Conservation (phyloP, 1,140 invertebrate genomes). For the Hypothenemus hampei region DNA sequence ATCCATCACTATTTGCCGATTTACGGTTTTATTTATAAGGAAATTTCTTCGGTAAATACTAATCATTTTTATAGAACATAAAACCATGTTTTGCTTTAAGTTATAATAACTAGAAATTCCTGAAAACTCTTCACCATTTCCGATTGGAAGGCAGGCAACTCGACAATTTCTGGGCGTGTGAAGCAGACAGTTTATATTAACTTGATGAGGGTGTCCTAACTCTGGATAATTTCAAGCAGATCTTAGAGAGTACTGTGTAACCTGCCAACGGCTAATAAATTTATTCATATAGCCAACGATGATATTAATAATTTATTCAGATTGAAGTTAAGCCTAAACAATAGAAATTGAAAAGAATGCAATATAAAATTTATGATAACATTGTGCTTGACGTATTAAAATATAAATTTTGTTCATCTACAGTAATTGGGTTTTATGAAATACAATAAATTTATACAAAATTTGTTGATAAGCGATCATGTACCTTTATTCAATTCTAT, state of each 20-base stretch:
- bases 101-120: not conserved
- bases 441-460: not conserved
- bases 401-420: too few species aligned
- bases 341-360: too few species aligned
- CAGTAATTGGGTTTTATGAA: not conserved
- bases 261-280: conserved; percentile 2
- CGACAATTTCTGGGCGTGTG: not conserved
- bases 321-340: not conserved
- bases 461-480: too few species aligned
- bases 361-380: too few species aligned
- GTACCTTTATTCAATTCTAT: too few species aligned
- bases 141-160: not conserved
- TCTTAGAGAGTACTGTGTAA: not conserved
- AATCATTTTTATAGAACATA: not conserved
- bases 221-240: not conserved
- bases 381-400: too few species aligned
- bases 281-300: not conserved
- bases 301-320: not conserved
- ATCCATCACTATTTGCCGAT: conserved; percentile 16
- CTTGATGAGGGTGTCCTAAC: conserved; percentile 3
- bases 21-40: conserved; percentile 11
- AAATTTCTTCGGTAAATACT: not conserved
- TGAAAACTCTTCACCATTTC: too few species aligned
- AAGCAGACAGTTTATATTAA: conserved; percentile 6
- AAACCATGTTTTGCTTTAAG: not conserved